Conservation (phyloP, 2,888 invertebrate species). For the Erebia ligea region DNA sequence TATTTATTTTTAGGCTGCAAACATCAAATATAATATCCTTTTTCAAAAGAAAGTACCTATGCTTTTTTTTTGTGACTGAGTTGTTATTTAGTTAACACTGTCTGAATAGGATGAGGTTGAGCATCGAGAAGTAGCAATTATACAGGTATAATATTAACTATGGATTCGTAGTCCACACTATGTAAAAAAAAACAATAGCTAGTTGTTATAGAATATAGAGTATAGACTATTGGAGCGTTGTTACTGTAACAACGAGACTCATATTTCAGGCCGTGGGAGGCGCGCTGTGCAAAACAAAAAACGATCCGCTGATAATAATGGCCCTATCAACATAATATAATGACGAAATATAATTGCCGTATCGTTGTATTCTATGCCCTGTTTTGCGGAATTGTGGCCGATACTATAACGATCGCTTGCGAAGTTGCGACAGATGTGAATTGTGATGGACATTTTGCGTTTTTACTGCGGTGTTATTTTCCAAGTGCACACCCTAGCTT, state of each 20-base stretch:
- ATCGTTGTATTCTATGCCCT: conserved; percentile 5
- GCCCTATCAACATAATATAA: conserved; percentile 17
- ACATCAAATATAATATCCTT: no score
- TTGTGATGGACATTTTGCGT: conserved; percentile 7
- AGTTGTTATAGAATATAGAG: conserved; percentile 7
- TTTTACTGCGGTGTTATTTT: conserved; percentile 4
- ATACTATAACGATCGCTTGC: conserved; percentile 3
- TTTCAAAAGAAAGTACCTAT: no score
- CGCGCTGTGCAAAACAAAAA: conserved; percentile 7
- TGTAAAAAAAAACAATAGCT: not conserved
- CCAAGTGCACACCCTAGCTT: not conserved
- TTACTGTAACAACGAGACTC: not conserved
- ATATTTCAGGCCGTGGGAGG: conserved; percentile 1
- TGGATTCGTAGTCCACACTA: no score
- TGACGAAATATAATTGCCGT: conserved; percentile 17
- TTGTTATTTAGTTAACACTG: no score
- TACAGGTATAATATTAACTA: no score
- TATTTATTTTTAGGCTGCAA: no score
- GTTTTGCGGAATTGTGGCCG: not conserved
- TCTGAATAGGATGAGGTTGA: no score
- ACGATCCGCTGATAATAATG: conserved; percentile 16
- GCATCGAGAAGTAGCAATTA: no score
- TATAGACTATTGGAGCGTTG: not conserved
- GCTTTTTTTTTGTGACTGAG: no score
- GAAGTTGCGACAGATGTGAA: conserved; percentile 7